Evolutionary conservation across 1,140 invertebrate genomes (phyloP).

Genomic region (Drosophila sulfurigaster): DNA sequence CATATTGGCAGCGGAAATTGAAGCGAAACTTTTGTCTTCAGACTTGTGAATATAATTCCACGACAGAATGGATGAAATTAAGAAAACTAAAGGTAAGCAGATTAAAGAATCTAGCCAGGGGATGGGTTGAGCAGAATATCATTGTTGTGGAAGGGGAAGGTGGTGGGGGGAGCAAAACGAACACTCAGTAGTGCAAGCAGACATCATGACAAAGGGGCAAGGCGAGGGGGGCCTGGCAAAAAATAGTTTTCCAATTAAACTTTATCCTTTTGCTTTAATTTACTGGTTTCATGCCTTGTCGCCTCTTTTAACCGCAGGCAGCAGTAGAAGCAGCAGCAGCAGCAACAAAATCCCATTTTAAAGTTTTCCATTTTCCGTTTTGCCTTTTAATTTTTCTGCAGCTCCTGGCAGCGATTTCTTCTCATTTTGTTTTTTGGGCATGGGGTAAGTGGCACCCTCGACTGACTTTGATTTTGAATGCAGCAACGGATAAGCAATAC

Average conservation of each 20-base stretch:
- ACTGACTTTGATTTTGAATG: conserved; percentile 45
- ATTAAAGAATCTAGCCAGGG: conserved; percentile 66
- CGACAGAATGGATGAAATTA: conserved; percentile 80
- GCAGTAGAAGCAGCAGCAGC: conserved; percentile 17
- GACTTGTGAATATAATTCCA: conserved; percentile 76
- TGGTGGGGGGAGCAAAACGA: neutral
- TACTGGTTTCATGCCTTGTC: conserved; percentile 85
- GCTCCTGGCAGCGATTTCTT: conserved; percentile 62
- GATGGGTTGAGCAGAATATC: neutral
- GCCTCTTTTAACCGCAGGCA: conserved; percentile 83
- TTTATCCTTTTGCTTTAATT: conserved; percentile 85
- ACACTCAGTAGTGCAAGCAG: neutral
- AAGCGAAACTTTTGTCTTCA: conserved; percentile 79
- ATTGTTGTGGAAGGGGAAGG: neutral
- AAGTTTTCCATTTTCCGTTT: conserved; percentile 71
- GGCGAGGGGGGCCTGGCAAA: conserved; percentile 49
- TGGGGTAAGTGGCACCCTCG: conserved; percentile 20
- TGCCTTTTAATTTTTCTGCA: conserved; percentile 34
- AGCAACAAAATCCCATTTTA: conserved; percentile 72
- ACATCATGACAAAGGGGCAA: no score
- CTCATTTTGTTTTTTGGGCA: conserved; percentile 42
- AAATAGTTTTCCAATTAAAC: conserved; percentile 85
- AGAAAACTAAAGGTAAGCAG: conserved; percentile 83
- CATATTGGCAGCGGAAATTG: conserved; percentile 82
- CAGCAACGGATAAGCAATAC: conserved; percentile 38